Percentiles rank a stretch among this genome's conserved stretches.
These are phyloP conservation scores for Auanema sp. DNA, from an alignment of 2,888 invertebrate genomes.

Conservation along the genomic window DNA sequence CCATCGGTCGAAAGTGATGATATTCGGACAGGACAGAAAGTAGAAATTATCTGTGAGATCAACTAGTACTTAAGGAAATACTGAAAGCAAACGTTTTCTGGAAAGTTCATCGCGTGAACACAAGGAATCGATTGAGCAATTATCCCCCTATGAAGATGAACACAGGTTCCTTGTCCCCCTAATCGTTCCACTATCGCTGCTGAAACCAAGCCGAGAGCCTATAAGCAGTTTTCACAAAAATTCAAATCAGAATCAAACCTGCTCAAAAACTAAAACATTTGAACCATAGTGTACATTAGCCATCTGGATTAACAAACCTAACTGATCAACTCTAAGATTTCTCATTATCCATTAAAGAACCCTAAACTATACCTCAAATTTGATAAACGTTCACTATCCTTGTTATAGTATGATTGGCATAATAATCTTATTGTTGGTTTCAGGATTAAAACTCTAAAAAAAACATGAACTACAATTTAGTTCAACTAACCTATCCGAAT, in stretches of 20 bases:
- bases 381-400: conserved; percentile 65
- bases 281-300: conserved; percentile 77
- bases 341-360: too few species aligned
- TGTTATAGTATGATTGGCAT: conserved; percentile 80
- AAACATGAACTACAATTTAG: background rate
- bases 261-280: conserved; percentile 45
- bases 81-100: conserved; percentile 23
- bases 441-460: conserved; percentile 68
- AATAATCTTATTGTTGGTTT: conserved; percentile 81
- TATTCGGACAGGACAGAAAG: conserved; percentile 38
- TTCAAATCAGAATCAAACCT: conserved; percentile 12
- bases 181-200: conserved; percentile 73
- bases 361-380: conserved; percentile 35
- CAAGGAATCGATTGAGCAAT: conserved; percentile 47
- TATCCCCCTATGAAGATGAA: conserved; percentile 59
- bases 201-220: conserved; percentile 34
- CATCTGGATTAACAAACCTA: conserved; percentile 83
- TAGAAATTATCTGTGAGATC: conserved; percentile 18
- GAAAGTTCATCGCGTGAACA: conserved; percentile 46
- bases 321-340: conserved; percentile 79
- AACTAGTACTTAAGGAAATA: background rate
- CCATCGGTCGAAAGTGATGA: conserved; percentile 17
- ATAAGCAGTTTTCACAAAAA: background rate
- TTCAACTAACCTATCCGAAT: conserved; percentile 73
- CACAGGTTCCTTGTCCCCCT: conserved; percentile 72